A percentile compares a stretch with the other conserved stretches of the same genome.
These are phyloP conservation scores for Agonopterix alstromeriana DNA, from an alignment of 2,888 invertebrate genomes.

Conservation along the genomic window DNA sequence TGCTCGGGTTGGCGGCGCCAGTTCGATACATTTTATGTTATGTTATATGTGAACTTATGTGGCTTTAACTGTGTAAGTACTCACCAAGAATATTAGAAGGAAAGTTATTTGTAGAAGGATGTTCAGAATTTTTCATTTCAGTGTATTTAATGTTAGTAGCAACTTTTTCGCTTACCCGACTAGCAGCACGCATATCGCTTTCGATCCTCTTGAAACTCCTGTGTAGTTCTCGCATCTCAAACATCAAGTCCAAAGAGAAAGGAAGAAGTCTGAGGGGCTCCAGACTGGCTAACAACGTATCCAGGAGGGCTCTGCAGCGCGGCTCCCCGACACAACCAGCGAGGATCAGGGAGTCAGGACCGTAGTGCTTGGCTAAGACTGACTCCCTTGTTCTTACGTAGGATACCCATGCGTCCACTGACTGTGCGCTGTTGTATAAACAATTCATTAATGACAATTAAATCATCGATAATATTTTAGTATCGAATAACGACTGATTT, in stretches of 20 bases:
- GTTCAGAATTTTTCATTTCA: background rate
- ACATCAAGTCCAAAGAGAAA: conserved; percentile 88
- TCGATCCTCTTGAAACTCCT: conserved; percentile 84
- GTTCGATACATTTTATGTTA: conserved; percentile 10
- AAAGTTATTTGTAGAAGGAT: background rate
- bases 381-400: conserved; percentile 90
- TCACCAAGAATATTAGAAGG: background rate
- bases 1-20: conserved; percentile 31
- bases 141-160: background rate
- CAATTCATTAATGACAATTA: no score
- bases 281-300: conserved; percentile 84
- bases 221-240: conserved; percentile 86
- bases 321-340: conserved; percentile 76
- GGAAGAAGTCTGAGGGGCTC: conserved; percentile 88
- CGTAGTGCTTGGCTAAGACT: conserved; percentile 88
- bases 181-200: conserved; percentile 69
- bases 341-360: conserved; percentile 83
- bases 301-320: conserved; percentile 79
- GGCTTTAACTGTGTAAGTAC: background rate
- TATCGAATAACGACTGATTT: background rate
- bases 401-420: conserved; percentile 94
- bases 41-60: conserved; percentile 1
- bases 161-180: conserved; percentile 48
- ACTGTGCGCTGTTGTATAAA: conserved; percentile 78
- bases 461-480: no score